phyloP scores from a whole-genome alignment of 2,797 vertebrate genomes.

The Amblyraja radiata region DNA sequence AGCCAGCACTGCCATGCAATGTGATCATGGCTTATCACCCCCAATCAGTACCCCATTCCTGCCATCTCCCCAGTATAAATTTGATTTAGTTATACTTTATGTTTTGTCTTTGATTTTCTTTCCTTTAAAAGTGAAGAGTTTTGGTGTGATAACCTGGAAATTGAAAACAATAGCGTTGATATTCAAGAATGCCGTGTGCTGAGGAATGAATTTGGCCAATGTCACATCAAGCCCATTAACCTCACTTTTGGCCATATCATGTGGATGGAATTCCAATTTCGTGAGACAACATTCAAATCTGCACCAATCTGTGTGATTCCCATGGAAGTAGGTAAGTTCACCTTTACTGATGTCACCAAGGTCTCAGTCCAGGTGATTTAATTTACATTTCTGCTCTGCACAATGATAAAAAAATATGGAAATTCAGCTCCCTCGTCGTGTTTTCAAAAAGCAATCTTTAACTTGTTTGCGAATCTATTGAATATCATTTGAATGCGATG shows the following conservation, averaged over 20 bases:
- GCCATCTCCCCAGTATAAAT: no score
- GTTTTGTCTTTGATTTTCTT: background rate
- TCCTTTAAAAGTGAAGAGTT: slow-evolving; percentile 61
- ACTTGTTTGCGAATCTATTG: background rate
- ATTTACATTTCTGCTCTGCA: background rate
- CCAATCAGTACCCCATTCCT: no score
- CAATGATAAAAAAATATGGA: background rate
- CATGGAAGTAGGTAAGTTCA: slow-evolving; percentile 70
- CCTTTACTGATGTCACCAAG: background rate
- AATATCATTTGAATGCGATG: background rate
- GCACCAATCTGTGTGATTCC: slow-evolving; percentile 70
- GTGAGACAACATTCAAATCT: slow-evolving; percentile 64
- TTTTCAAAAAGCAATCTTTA: background rate
- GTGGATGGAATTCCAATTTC: slow-evolving; percentile 74
- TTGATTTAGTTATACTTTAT: background rate
- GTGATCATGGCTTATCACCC: no score
- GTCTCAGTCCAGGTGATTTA: background rate
- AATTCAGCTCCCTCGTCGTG: background rate
- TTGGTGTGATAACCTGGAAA: slow-evolving; percentile 64
- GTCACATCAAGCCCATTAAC: slow-evolving; percentile 70
- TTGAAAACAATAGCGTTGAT: slow-evolving; percentile 45
- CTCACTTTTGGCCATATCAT: slow-evolving; percentile 76
- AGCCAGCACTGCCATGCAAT: no score
- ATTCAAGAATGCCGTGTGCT: slow-evolving; percentile 64
- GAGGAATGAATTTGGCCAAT: slow-evolving; percentile 56